A percentile compares a stretch with the other conserved stretches of the same genome.
Conservation (phyloP, 2,888 invertebrate species). For the Ametastegia equiseti region DNA sequence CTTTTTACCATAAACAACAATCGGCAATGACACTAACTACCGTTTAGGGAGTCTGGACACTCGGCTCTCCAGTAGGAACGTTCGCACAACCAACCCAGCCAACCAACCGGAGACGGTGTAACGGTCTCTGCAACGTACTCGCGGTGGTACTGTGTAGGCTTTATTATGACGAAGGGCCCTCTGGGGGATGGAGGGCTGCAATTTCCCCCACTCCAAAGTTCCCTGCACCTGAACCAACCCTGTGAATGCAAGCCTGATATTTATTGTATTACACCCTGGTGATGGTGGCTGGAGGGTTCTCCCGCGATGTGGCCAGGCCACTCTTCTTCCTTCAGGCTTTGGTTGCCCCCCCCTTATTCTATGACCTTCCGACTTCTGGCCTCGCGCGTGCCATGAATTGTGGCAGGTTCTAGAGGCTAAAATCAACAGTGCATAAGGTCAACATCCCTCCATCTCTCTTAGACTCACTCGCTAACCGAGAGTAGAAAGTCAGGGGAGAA, state of each 20-base stretch:
- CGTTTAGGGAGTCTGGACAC: slow-evolving; percentile 46
- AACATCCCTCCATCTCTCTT: slow-evolving; percentile 10
- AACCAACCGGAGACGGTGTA: not conserved
- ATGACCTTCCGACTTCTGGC: not conserved
- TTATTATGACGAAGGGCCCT: slow-evolving; percentile 76
- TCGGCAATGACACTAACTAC: slow-evolving; percentile 40
- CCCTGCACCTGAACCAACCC: slow-evolving; percentile 68
- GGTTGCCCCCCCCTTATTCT: not conserved
- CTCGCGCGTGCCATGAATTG: not conserved
- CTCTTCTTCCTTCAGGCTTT: not conserved
- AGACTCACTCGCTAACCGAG: not conserved
- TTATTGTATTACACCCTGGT: not conserved
- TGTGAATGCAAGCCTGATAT: not conserved
- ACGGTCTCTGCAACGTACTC: not conserved
- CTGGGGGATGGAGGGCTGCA: slow-evolving; percentile 73
- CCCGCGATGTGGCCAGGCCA: not conserved
- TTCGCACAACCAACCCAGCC: not conserved
- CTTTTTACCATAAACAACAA: slow-evolving; percentile 41
- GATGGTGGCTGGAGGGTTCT: too few relatives aligned
- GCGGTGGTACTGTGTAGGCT: slow-evolving; percentile 63
- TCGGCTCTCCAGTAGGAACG: not conserved
- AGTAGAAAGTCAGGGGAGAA: too few relatives aligned
- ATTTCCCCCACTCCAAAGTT: slow-evolving; percentile 69
- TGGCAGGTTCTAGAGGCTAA: not conserved
- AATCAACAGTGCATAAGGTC: slow-evolving; percentile 22